Conservation (phyloP, 2,113 vertebrate species). For the Macquaria australasica region DNA sequence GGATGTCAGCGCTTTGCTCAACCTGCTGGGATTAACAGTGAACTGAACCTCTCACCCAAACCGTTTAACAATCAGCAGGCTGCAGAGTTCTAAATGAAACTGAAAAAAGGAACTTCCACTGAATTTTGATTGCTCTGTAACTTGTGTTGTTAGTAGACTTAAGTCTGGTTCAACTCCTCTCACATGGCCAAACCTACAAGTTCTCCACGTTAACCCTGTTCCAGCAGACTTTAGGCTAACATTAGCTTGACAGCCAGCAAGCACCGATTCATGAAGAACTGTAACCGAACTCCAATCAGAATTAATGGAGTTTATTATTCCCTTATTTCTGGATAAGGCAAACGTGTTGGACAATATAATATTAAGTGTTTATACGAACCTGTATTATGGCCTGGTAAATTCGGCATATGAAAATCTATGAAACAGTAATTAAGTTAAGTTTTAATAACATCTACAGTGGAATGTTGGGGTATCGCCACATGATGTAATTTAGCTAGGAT, state of each 20-base stretch:
- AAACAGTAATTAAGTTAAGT: not conserved
- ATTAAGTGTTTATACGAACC: accelerated
- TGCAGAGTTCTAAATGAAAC: not conserved
- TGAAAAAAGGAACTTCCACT: not conserved
- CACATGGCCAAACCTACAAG: not conserved
- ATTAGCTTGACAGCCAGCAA: conserved; percentile 1
- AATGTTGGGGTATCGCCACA: not conserved
- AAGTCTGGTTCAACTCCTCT: not conserved
- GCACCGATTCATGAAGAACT: not conserved
- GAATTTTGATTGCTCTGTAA: not conserved
- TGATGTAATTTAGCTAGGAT: not conserved
- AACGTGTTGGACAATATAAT: not conserved
- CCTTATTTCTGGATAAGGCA: not conserved
- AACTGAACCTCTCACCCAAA: not conserved
- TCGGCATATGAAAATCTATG: not conserved
- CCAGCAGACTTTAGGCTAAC: not conserved
- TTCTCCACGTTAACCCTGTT: not conserved
- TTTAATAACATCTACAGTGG: not conserved
- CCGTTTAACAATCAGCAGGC: too few relatives aligned
- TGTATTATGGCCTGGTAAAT: not conserved
- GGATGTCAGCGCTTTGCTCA: not conserved
- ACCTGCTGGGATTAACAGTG: not conserved
- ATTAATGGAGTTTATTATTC: not conserved
- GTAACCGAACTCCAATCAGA: not conserved
- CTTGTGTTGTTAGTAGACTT: not conserved